These are phyloP conservation scores for Drosophila novamexicana DNA, from an alignment of 1,140 invertebrate genomes.

Conservation along the genomic window DNA sequence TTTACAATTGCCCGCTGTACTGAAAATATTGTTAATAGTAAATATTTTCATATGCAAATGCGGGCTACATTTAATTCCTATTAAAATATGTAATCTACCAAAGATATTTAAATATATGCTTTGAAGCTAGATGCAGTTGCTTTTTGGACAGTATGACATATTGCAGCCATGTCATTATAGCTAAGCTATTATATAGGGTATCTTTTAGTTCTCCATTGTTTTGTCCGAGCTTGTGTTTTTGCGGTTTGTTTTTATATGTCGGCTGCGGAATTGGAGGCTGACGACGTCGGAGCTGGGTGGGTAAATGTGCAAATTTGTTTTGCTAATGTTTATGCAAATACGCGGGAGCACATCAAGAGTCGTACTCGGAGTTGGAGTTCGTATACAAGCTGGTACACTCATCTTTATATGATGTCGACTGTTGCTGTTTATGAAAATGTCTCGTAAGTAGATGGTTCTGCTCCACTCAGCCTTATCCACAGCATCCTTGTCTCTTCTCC, in stretches of 20 bases:
- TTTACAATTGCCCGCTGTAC: too few relatives aligned
- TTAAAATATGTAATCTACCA: too few relatives aligned
- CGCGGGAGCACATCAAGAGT: constrained; percentile 59
- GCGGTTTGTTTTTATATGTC: constrained; percentile 76
- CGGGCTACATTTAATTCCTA: too few relatives aligned
- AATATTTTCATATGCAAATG: too few relatives aligned
- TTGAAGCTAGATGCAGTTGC: too few relatives aligned
- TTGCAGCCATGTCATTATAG: too few relatives aligned
- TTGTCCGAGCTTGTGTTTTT: constrained; percentile 53
- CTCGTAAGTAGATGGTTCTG: constrained; percentile 51
- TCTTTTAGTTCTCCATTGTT: neutral
- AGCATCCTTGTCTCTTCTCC: neutral
- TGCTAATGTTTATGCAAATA: constrained; percentile 83
- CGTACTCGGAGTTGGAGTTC: constrained; percentile 4
- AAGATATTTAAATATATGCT: too few relatives aligned
- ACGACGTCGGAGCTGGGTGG: constrained; percentile 24
- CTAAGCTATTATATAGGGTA: constrained; percentile 20
- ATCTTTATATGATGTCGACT: constrained; percentile 45
- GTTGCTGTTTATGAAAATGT: constrained; percentile 78
- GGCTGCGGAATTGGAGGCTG: constrained; percentile 35
- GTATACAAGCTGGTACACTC: constrained; percentile 24
- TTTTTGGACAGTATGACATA: too few relatives aligned
- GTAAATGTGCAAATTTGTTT: constrained; percentile 81
- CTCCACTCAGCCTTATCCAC: constrained; percentile 1
- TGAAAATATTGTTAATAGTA: too few relatives aligned